These are phyloP conservation scores for Hycleus cichorii DNA, from an alignment of 1,140 invertebrate genomes.

Conservation along the genomic window DNA sequence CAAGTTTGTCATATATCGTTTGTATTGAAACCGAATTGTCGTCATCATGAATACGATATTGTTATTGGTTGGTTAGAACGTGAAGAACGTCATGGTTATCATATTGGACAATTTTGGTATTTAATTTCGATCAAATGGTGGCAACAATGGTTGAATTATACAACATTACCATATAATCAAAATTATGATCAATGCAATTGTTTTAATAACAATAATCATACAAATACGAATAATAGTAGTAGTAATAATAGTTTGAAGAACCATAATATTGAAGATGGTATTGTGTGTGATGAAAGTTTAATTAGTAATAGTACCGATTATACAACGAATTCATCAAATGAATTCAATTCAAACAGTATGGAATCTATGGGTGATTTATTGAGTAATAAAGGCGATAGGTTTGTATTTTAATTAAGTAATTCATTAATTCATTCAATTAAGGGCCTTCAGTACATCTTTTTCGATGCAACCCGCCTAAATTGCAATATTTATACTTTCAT, in stretches of 20 bases:
- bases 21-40: constrained; percentile 69
- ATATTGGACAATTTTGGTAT: constrained; percentile 81
- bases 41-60: constrained; percentile 72
- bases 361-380: constrained; percentile 53
- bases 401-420: constrained; percentile 3
- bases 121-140: constrained; percentile 78
- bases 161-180: constrained; percentile 41
- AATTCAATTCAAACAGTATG: constrained; percentile 40
- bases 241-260: constrained; percentile 8
- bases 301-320: constrained; percentile 51
- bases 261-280: constrained; percentile 46
- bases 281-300: constrained; percentile 57
- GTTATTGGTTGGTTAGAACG: constrained; percentile 72
- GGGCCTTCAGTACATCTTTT: background rate
- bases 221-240: too few species aligned
- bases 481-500: too few species aligned
- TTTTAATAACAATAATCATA: constrained; percentile 19
- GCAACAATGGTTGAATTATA: constrained; percentile 68
- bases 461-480: too few species aligned
- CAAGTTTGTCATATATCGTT: constrained; percentile 86
- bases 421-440: background rate
- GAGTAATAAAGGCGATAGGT: constrained; percentile 46
- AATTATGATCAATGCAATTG: constrained; percentile 35
- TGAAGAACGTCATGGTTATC: constrained; percentile 63
- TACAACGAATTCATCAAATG: constrained; percentile 31